phyloP scores from a whole-genome alignment of 2,113 vertebrate species.

The Dunckerocampus dactyliophorus region DNA sequence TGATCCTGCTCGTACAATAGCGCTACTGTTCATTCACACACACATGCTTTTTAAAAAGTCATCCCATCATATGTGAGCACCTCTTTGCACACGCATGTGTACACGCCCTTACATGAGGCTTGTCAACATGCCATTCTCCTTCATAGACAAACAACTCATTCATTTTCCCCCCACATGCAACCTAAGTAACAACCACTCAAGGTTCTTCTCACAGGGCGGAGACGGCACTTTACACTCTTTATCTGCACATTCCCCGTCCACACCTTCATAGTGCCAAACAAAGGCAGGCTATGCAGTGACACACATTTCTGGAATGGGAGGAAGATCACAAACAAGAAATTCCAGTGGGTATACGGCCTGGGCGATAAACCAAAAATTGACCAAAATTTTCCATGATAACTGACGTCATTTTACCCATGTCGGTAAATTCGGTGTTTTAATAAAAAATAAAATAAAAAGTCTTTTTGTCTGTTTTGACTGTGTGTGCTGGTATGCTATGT shows the following conservation, averaged over 20 bases:
- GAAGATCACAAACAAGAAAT: neutral
- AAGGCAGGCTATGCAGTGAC: slow-evolving; percentile 8
- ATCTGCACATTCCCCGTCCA: slow-evolving; percentile 29
- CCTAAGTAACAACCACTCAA: neutral
- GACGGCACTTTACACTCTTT: slow-evolving; percentile 14
- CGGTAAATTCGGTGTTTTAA: too few species aligned
- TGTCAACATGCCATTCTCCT: too few species aligned
- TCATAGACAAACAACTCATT: too few species aligned
- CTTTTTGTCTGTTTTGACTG: too few species aligned
- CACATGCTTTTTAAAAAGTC: neutral
- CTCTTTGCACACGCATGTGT: too few species aligned
- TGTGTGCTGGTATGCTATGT: too few species aligned
- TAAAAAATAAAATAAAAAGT: too few species aligned
- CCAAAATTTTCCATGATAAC: too few species aligned
- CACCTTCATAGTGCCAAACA: slow-evolving; percentile 44
- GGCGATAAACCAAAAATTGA: too few species aligned
- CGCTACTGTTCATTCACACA: slow-evolving; percentile 27
- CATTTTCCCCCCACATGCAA: neutral
- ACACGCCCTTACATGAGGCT: too few species aligned
- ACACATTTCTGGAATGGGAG: neutral
- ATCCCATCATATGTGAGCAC: too few species aligned
- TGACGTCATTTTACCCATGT: too few species aligned
- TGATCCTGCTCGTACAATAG: slow-evolving; percentile 38
- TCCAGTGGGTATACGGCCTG: neutral
- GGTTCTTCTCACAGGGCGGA: slow-evolving; percentile 6